Conservation (phyloP, 2,888 invertebrate species). For the Platycnemis pennipes region DNA sequence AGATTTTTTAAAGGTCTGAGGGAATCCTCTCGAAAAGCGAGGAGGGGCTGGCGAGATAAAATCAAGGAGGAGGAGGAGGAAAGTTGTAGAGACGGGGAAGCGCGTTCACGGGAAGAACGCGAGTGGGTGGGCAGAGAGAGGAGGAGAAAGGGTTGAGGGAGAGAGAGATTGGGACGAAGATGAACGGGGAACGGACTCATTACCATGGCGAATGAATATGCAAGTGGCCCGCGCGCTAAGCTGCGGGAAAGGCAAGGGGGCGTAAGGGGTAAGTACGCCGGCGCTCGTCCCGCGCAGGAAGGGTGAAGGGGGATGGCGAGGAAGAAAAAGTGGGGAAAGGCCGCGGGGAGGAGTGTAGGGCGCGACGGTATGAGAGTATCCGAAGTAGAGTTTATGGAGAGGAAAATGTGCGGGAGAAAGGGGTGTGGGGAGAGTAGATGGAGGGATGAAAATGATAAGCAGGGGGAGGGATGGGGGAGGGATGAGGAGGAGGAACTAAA, state of each 20-base stretch:
- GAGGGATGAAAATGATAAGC: background rate
- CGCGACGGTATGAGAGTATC: background rate
- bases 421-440: background rate
- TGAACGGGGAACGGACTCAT: constrained; percentile 2
- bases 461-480: no score
- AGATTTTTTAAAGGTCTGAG: background rate
- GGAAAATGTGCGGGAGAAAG: background rate
- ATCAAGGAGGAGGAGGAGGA: background rate
- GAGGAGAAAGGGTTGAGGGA: background rate
- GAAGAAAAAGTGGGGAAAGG: background rate
- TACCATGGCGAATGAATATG: constrained; percentile 61
- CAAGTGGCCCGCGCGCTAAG: constrained; percentile 51
- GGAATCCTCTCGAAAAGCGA: background rate
- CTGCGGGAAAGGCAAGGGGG: constrained; percentile 19
- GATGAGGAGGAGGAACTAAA: background rate
- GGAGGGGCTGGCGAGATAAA: background rate
- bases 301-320: background rate
- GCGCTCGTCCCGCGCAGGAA: constrained; percentile 10
- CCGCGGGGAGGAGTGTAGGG: background rate
- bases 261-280: constrained; percentile 20
- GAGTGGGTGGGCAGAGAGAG: background rate
- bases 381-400: background rate
- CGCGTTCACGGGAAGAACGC: background rate
- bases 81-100: background rate
- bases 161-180: constrained; percentile 11